Evolutionary conservation across 1,140 invertebrate species (phyloP).

Genomic region (Apis dorsata): DNA sequence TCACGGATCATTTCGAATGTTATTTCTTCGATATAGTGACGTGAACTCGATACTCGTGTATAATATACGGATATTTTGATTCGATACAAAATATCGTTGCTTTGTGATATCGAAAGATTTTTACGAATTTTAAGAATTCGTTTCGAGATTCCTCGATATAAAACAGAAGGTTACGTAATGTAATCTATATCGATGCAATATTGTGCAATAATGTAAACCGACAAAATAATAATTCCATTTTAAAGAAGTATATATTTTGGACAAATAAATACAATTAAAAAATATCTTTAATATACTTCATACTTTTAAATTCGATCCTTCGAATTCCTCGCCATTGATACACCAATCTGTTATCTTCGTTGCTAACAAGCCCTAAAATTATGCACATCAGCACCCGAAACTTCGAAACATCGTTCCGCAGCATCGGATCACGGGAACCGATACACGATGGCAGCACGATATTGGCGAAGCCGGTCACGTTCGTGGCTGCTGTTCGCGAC

Average conservation of each 20-base stretch:
- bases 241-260: too few species aligned
- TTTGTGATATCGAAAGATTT: too few species aligned
- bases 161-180: too few species aligned
- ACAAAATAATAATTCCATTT: too few species aligned
- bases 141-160: too few species aligned
- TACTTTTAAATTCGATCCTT: not conserved
- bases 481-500: constrained; percentile 52
- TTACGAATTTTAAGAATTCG: too few species aligned
- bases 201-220: too few species aligned
- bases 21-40: not conserved
- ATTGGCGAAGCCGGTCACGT: constrained; percentile 50
- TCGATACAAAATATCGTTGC: not conserved
- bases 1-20: not conserved
- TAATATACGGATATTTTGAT: not conserved
- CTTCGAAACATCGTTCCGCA: not conserved
- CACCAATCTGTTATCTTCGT: too few species aligned
- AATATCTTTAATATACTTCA: not conserved
- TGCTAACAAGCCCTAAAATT: not conserved
- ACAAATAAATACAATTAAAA: too few species aligned
- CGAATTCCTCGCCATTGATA: not conserved
- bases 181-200: too few species aligned
- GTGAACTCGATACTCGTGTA: not conserved
- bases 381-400: not conserved
- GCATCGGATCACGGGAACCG: not conserved
- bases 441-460: not conserved